Percentiles rank a stretch among this genome's conserved stretches.
phyloP scores from a whole-genome alignment of 2,888 invertebrate genomes.

The Melolontha melolontha region DNA sequence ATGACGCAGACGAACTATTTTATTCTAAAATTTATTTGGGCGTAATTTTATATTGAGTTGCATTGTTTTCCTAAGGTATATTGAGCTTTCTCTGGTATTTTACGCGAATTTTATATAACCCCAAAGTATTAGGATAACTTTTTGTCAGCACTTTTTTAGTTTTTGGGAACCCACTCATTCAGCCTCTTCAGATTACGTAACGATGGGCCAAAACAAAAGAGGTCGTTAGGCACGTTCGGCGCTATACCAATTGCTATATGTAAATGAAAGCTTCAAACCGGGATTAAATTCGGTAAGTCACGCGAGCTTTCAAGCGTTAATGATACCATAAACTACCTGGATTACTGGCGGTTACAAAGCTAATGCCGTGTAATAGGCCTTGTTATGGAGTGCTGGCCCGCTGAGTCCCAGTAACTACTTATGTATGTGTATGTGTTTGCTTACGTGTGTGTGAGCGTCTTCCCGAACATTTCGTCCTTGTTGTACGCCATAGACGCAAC shows the following conservation, averaged over 20 bases:
- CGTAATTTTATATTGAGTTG: too few species aligned
- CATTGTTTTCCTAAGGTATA: too few species aligned
- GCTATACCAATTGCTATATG: constrained; percentile 59
- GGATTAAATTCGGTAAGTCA: constrained; percentile 63
- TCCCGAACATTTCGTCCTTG: too few species aligned
- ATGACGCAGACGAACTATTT: too few species aligned
- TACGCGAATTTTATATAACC: too few species aligned
- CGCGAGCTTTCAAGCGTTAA: constrained; percentile 61
- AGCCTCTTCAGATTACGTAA: constrained; percentile 30
- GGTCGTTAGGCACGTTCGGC: constrained; percentile 57
- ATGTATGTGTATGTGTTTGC: constrained; percentile 44
- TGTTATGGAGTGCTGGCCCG: constrained; percentile 60
- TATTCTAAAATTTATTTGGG: too few species aligned
- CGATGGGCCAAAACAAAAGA: constrained; percentile 45
- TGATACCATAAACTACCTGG: constrained; percentile 62
- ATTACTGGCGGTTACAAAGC: constrained; percentile 61
- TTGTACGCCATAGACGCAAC: constrained; percentile 24
- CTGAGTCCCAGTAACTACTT: constrained; percentile 49
- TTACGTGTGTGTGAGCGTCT: constrained; percentile 10
- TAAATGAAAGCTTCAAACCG: constrained; percentile 58
- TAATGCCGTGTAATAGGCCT: constrained; percentile 61
- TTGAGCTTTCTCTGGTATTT: too few species aligned
- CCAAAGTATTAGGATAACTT: neutral
- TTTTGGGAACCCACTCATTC: constrained; percentile 23
- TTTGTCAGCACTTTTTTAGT: constrained; percentile 26